Conservation (phyloP, 2,113 vertebrate genomes). For the Actenoides lindsayi region DNA sequence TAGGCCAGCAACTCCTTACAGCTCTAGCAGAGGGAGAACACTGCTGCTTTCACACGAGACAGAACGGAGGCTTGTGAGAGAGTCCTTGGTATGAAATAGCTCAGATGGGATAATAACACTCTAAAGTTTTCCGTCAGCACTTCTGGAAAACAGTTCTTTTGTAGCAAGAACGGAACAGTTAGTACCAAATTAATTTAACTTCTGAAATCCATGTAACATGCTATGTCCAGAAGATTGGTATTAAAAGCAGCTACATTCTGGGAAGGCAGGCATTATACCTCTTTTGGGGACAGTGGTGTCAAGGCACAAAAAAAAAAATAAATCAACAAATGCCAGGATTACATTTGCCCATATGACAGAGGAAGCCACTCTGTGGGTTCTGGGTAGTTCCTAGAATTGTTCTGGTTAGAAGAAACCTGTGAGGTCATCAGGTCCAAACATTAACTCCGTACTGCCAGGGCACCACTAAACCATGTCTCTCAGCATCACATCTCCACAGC, state of each 20-base stretch:
- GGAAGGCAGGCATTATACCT: not conserved
- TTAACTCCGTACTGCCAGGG: not conserved
- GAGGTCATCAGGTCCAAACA: too few relatives aligned
- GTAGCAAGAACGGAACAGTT: not conserved
- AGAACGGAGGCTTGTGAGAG: not conserved
- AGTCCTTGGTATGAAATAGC: not conserved
- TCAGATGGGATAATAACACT: not conserved
- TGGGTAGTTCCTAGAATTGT: not conserved
- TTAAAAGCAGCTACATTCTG: not conserved
- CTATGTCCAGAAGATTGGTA: not conserved
- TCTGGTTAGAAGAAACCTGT: too few relatives aligned
- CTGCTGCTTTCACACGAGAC: not conserved
- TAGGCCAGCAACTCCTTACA: not conserved
- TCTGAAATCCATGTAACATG: not conserved
- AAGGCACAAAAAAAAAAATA: not conserved
- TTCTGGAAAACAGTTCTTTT: not conserved
- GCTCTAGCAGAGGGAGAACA: not conserved
- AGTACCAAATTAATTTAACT: not conserved
- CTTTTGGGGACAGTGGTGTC: not conserved
- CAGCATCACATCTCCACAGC: not conserved
- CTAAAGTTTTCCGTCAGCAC: not conserved
- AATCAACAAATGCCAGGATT: not conserved
- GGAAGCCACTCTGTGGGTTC: not conserved
- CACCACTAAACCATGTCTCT: not conserved
- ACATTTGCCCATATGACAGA: not conserved